Evolutionary conservation across 2,797 vertebrate genomes (phyloP).

Genomic region (Falco berigora): DNA sequence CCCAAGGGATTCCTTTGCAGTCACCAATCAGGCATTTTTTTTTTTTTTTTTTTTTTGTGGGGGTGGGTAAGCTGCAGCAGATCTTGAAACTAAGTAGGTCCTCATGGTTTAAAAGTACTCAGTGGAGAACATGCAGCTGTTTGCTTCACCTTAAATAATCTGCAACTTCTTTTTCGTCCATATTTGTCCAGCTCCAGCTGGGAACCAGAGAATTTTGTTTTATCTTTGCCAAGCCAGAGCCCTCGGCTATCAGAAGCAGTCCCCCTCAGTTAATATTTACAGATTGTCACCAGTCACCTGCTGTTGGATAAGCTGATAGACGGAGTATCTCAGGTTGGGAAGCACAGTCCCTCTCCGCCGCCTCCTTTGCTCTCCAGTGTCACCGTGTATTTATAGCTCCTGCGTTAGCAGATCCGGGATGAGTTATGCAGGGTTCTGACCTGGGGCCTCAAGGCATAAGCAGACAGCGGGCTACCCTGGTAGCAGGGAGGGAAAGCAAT

Average conservation of each 20-base stretch:
- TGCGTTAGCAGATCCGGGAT: neutral
- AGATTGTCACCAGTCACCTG: neutral
- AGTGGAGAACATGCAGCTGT: neutral
- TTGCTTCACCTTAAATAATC: neutral
- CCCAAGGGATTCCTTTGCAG: neutral
- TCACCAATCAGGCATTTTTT: neutral
- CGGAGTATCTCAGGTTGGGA: neutral
- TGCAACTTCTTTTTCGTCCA: neutral
- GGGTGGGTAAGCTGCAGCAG: neutral
- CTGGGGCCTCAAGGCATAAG: neutral
- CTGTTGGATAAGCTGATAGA: neutral
- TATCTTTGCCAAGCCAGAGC: neutral
- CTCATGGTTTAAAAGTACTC: neutral
- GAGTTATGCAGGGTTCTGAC: neutral
- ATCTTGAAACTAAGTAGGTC: neutral
- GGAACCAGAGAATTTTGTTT: neutral
- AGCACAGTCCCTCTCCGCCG: neutral
- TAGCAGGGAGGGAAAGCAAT: neutral
- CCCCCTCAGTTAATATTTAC: neutral
- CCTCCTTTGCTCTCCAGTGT: neutral
- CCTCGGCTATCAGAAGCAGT: neutral
- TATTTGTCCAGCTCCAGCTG: neutral
- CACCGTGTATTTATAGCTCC: conserved; percentile 56
- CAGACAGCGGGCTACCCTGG: neutral
- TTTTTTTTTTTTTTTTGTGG: neutral